Base-by-base conservation (phyloP, 1,140 invertebrate species). In the Aphaenogaster rudis region DNA sequence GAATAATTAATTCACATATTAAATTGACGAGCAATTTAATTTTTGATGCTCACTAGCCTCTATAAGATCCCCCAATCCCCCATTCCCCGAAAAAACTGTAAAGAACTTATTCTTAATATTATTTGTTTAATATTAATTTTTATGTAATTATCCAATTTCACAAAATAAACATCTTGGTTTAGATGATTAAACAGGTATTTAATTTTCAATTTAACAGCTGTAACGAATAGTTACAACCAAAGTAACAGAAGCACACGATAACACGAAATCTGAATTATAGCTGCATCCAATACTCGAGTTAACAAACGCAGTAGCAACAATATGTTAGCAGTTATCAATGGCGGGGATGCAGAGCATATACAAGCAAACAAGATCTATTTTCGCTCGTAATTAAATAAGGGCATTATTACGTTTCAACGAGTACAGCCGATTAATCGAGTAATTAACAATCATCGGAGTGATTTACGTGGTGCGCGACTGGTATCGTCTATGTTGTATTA, bases 371-470 rank as follows among this genome's bases (percentile, higher is more conserved):
- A 61, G 69, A 84, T 84, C 80, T 84, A 84, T 84, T 84, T 84
- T 84, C 80, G 69, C 42, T 76, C 13, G 80, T 84, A 84, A 84
- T 84, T 74, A 76, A 84, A 84, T 84, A 84, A 84, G 80, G 69
- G 80, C 42, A 64, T 84, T 84, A 84, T 84, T 84, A 84, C 80
- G 80, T 84, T 84, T 84, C 80, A 76, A 84, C 69, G 80, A 84
- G 80, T 84, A 84, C 54, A 61, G 45, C 80, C 80, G 69, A 84
- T 84, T 84, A 84, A 84, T 84, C 80, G 80, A 76, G 80, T 84
- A 84, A 84, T 84, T 84, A 84, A 84, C 80, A 84, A 84, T 84
- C 69, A 84, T 84, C 69, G 71, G 54, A 84, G 80, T 84, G 80
- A 84, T 84, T 84, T 84, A 82, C 67, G 39, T 72, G 80, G 54